Percentiles rank a stretch among this genome's conserved stretches.
Conservation (phyloP, 2,113 vertebrate species). For the Cromileptes altivelis region DNA sequence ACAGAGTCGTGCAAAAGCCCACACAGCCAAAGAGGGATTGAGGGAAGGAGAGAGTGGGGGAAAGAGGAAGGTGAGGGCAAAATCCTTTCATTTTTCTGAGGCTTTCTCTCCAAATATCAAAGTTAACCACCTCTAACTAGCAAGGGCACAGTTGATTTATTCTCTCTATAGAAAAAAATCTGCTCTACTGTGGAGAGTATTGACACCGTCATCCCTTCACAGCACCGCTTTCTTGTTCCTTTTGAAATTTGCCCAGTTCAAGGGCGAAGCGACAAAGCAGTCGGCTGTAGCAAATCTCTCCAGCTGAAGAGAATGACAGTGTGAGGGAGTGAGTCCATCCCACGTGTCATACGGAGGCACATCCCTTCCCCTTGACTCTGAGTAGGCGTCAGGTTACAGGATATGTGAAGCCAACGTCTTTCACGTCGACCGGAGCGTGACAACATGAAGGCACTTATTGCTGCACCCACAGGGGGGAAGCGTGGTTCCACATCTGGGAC, state of each 20-base stretch:
- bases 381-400: constrained; percentile 51
- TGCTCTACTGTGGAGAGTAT: constrained; percentile 19
- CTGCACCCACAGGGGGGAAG: constrained; percentile 19
- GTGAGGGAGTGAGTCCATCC: constrained; percentile 34
- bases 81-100: constrained; percentile 15
- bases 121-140: constrained; percentile 13
- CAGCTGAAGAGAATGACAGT: constrained; percentile 39
- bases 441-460: constrained; percentile 51
- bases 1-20: constrained; percentile 45
- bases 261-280: constrained; percentile 63
- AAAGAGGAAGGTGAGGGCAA: background rate
- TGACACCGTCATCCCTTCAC: constrained; percentile 37
- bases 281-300: constrained; percentile 58
- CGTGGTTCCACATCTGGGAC: constrained; percentile 12
- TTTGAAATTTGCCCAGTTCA: constrained; percentile 57
- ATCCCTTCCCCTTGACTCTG: constrained; percentile 8
- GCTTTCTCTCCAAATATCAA: background rate
- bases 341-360: constrained; percentile 13
- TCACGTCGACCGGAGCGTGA: constrained; percentile 32
- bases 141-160: constrained; percentile 22
- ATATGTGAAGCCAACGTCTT: constrained; percentile 51
- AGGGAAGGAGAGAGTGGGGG: background rate
- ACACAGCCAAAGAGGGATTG: constrained; percentile 41
- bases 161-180: constrained; percentile 25
- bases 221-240: constrained; percentile 23